These are phyloP conservation scores for Drosophila prostipennis DNA, from an alignment of 2,888 invertebrate species.

Conservation along the genomic window DNA sequence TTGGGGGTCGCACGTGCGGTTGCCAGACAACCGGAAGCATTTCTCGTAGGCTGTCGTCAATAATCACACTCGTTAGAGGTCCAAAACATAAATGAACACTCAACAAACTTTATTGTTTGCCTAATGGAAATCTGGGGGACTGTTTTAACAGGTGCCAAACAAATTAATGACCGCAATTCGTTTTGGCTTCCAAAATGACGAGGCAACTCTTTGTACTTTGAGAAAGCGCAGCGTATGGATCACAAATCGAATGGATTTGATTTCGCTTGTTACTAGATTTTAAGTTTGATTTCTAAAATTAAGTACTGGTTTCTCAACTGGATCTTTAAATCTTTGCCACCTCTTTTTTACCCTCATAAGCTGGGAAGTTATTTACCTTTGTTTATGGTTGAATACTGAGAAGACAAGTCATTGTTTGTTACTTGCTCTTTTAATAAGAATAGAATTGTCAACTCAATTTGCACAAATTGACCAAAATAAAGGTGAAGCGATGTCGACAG, in stretches of 20 bases:
- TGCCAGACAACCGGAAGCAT: slow-evolving; percentile 62
- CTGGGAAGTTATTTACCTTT: slow-evolving; percentile 9
- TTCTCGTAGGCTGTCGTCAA: slow-evolving; percentile 42
- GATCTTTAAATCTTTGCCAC: too few relatives aligned
- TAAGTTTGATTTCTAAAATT: not conserved
- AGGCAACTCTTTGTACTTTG: slow-evolving; percentile 2
- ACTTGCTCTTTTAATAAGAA: slow-evolving; percentile 10
- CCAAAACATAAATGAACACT: slow-evolving; percentile 10
- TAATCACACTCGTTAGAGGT: slow-evolving; percentile 36
- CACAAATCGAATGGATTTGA: not conserved
- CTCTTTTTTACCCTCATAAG: not conserved
- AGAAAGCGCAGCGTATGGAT: slow-evolving; percentile 2
- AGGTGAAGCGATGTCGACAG: slow-evolving; percentile 36
- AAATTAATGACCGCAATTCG: slow-evolving; percentile 19
- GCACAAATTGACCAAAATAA: slow-evolving; percentile 47
- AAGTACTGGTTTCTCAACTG: not conserved
- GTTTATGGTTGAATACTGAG: slow-evolving; percentile 12
- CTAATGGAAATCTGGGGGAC: slow-evolving; percentile 32
- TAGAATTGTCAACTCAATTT: slow-evolving; percentile 46
- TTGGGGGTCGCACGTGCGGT: slow-evolving; percentile 64
- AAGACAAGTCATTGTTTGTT: slow-evolving; percentile 15
- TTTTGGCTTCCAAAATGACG: slow-evolving; percentile 15
- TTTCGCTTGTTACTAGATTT: not conserved
- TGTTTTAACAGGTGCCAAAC: slow-evolving; percentile 30
- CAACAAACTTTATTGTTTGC: slow-evolving; percentile 18